Base-by-base conservation (phyloP, 1,140 invertebrate genomes). In the Panulirus ornatus region DNA sequence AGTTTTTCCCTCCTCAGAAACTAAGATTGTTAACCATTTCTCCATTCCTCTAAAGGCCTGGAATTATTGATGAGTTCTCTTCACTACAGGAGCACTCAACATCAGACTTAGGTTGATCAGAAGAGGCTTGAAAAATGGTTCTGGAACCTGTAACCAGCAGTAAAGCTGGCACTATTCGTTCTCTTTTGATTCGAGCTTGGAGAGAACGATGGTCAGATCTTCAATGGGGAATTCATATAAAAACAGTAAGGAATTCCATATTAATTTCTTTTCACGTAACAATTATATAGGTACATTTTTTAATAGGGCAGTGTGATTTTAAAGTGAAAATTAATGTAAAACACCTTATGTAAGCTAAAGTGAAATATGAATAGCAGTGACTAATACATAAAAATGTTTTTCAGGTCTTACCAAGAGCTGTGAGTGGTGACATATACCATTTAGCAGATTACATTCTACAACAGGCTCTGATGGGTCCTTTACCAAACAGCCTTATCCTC, bases 221-320 rank as follows among this genome's bases (percentile, higher is more conserved):
- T 40, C 97, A 98, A 94, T 99, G 98, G 98, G 98, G 98, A 42
- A 98, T 98, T 89, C 97, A 98, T 93, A 97, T 99, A 44, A 98
- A 99, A 95, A 97, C 97, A 36, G 91, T 92, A 86, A 84, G 97
- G 8, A 47, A 36, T 58, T 81, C 84, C 8, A 76, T 58, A 16
- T 16, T 47, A 47, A 47, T 58, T 14, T 58, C 16, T 58, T 22
- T 58, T 16, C n/a, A n/a, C n/a, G n/a, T n/a, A n/a, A n/a, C n/a
- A n/a, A n/a, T n/a, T n/a, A n/a, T n/a, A n/a, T n/a, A n/a, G n/a
- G n/a, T n/a, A n/a, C n/a, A n/a, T n/a, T n/a, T n/a, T n/a, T n/a
- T n/a, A n/a, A n/a, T n/a, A n/a, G n/a, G n/a, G n/a, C n/a, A n/a
- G n/a, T n/a, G 0, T 16, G 16, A 58, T 16, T 58, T 58, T 14